phyloP scores from a whole-genome alignment of 2,888 invertebrate species.

The Tribolium freemani region DNA sequence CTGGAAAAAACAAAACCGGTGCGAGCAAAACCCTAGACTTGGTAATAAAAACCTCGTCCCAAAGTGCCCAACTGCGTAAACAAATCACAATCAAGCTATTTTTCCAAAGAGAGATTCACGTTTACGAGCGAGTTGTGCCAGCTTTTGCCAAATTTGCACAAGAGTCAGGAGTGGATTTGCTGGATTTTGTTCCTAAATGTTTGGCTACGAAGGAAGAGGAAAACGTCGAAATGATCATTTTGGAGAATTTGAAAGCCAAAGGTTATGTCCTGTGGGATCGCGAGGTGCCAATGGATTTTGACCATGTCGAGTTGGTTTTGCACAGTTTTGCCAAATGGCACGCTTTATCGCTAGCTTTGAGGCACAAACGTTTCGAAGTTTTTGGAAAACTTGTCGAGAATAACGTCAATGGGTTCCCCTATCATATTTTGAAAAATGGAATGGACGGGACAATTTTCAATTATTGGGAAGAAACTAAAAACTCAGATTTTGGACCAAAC shows the following conservation, averaged over 20 bases:
- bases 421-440: not conserved
- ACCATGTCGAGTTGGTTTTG: slow-evolving; percentile 53
- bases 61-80: slow-evolving; percentile 1
- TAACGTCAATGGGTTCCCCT: not conserved
- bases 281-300: slow-evolving; percentile 50
- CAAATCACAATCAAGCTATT: slow-evolving; percentile 29
- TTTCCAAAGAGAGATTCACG: slow-evolving; percentile 49
- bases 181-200: slow-evolving; percentile 47
- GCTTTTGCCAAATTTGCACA: slow-evolving; percentile 46
- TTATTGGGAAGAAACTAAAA: not conserved
- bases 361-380: slow-evolving; percentile 5
- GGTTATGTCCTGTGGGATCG: slow-evolving; percentile 50
- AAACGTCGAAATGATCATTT: slow-evolving; percentile 47
- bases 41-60: not conserved
- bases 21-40: not conserved
- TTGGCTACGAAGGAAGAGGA: slow-evolving; percentile 41
- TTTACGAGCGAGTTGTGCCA: slow-evolving; percentile 50
- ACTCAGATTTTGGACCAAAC: not conserved
- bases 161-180: slow-evolving; percentile 43
- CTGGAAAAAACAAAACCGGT: not conserved
- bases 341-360: slow-evolving; percentile 14
- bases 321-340: slow-evolving; percentile 51
- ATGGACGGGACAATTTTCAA: not conserved
- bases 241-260: slow-evolving; percentile 50
- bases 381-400: slow-evolving; percentile 4